These are phyloP conservation scores for Megaleporinus macrocephalus DNA, from an alignment of 2,113 vertebrate species.

Conservation along the genomic window DNA sequence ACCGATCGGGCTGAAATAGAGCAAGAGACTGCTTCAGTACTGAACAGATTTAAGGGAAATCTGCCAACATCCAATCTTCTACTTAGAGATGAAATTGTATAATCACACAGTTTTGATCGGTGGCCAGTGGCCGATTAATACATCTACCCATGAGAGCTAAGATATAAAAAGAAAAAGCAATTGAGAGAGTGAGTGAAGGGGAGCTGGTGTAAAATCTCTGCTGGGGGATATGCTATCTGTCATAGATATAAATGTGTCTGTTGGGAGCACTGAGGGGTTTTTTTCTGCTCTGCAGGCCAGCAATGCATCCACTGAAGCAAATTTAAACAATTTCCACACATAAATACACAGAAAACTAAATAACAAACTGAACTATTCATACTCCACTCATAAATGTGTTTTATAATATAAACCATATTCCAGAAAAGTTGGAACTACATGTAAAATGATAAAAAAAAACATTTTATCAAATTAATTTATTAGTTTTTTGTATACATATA, in stretches of 20 bases:
- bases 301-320: not conserved
- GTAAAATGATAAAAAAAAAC: no score
- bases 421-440: no score
- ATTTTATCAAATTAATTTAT: no score
- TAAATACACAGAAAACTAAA: not conserved
- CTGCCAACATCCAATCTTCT: not conserved
- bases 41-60: not conserved
- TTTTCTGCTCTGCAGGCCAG: conserved; percentile 1
- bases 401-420: not conserved
- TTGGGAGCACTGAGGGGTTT: not conserved
- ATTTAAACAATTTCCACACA: not conserved
- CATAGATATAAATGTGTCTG: conserved; percentile 17
- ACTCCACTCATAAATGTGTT: not conserved
- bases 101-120: not conserved
- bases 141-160: conserved; percentile 9
- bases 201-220: conserved; percentile 52
- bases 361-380: not conserved
- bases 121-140: not conserved
- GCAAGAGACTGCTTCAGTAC: not conserved
- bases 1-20: no score
- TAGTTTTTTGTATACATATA: no score
- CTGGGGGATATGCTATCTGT: conserved; percentile 6
- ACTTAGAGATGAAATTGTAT: not conserved
- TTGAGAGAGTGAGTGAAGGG: conserved; percentile 48
- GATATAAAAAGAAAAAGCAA: conserved; percentile 38